phyloP scores from a whole-genome alignment of 2,113 vertebrate genomes.

The Hiodon alosoides region DNA sequence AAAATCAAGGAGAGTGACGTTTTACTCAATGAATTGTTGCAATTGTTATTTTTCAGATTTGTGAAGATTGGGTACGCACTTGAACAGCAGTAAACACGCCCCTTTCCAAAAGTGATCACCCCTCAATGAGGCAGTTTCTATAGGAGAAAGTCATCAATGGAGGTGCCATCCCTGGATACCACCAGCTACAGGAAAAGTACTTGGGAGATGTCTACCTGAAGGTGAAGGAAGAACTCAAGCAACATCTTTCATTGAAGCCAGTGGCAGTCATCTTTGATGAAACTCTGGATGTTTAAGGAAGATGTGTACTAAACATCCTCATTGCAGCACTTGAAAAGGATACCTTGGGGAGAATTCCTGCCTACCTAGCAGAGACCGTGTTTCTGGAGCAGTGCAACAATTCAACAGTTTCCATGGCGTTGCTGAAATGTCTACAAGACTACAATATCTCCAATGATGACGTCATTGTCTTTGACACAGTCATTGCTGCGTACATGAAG shows the following conservation, averaged over 20 bases:
- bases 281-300: conserved; percentile 30
- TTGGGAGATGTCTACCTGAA: conserved; percentile 13
- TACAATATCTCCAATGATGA: conserved; percentile 17
- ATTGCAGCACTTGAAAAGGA: conserved; percentile 29
- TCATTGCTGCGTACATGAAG: conserved; percentile 33
- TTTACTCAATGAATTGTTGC: no score
- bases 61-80: no score
- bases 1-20: no score
- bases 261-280: conserved; percentile 31
- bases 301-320: conserved; percentile 32
- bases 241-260: conserved; percentile 16
- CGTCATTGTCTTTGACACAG: conserved; percentile 35
- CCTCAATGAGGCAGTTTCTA: conserved; percentile 15
- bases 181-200: conserved; percentile 27
- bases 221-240: conserved; percentile 22
- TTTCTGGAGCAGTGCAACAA: conserved; percentile 29
- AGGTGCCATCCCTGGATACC: conserved; percentile 21
- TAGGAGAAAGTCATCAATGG: conserved; percentile 22
- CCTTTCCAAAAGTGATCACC: conserved; percentile 22
- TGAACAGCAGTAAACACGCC: conserved; percentile 7
- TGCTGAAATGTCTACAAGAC: conserved; percentile 20
- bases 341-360: conserved; percentile 22
- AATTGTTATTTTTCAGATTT: no score
- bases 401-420: conserved; percentile 19
- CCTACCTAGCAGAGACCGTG: conserved; percentile 27